Evolutionary conservation across 2,888 invertebrate genomes (phyloP), one percentile per base, ranked within the genome.

Genomic region (Helobdella robusta): DNA sequence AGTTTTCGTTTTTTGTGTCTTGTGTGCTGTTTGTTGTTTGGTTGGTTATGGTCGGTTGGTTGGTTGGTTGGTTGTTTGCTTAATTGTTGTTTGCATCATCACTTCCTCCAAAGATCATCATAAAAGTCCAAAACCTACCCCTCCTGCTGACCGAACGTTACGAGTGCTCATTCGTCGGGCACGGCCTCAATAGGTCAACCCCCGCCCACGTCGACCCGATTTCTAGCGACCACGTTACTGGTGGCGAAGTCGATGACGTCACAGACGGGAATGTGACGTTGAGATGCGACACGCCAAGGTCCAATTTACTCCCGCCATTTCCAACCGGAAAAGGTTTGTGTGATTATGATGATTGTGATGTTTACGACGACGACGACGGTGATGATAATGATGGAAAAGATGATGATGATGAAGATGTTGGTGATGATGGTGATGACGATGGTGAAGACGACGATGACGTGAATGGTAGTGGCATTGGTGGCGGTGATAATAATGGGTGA

Each of bases 41-140:
- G 18, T 30, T 56, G 28, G 6, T 11, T 2, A 4, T 1, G 2
- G 30, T 5, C 28, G 2, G 28, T 56, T 56, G 2, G 23, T 30
- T 5, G 28, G 32, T 30, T 56, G 28, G 20, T 18, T 50, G 52
- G 52, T 50, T 20, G n/a, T 15, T 50, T 20, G 8, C 11, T n/a
- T n/a, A n/a, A n/a, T n/a, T n/a, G n/a, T n/a, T n/a, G n/a, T n/a
- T n/a, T n/a, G n/a, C n/a, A 40, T 40, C n/a, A 40, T 40, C 44
- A 40, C 44, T n/a, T 15, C 44, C 44, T 15, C n/a, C 44, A 40
- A 80, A 86, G 86, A 83, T 95, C 80, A 89, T 90, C 80, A 84
- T 97, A 76, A 87, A 88, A 70, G 92, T 97, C 74, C 93, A 95
- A 82, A 94, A 97, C 82, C 85, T 97, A 76, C 95, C 95, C 66